Evolutionary conservation across 2,113 vertebrate species (phyloP).

Genomic region (Carlito syrichta): DNA sequence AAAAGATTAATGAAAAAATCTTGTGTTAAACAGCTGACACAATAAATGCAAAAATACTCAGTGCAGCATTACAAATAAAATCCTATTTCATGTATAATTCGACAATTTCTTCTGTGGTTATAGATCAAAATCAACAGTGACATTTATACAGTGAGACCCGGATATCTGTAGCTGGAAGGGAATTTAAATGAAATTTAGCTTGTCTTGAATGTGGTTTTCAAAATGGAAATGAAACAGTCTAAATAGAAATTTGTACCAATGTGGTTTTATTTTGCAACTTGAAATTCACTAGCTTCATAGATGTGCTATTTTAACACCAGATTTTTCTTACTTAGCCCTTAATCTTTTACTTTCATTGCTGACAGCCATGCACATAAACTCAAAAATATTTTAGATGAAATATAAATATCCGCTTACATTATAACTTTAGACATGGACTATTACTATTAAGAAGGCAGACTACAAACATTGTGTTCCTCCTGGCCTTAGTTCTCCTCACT

Average conservation of each 20-base stretch:
- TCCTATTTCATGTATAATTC: neutral
- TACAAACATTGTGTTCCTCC: neutral
- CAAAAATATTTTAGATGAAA: neutral
- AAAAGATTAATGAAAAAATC: neutral
- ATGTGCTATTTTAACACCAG: neutral
- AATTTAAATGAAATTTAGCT: slow-evolving; percentile 27
- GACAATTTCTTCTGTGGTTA: slow-evolving; percentile 31
- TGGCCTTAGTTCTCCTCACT: neutral
- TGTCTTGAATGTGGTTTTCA: neutral
- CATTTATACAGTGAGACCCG: neutral
- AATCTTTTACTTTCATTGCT: neutral
- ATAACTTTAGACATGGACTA: neutral
- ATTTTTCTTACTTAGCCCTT: neutral
- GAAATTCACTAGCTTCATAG: neutral
- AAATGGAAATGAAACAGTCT: neutral
- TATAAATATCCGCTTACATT: neutral
- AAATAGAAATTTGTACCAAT: neutral
- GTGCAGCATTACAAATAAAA: neutral
- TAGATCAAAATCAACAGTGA: slow-evolving; percentile 39
- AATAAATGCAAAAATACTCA: slow-evolving; percentile 7
- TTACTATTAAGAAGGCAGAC: neutral
- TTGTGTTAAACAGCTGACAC: neutral
- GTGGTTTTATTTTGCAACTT: neutral
- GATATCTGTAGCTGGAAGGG: neutral
- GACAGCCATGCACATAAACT: neutral